Base-by-base conservation (phyloP, 2,888 invertebrate genomes). In the Chironomus tentans region DNA sequence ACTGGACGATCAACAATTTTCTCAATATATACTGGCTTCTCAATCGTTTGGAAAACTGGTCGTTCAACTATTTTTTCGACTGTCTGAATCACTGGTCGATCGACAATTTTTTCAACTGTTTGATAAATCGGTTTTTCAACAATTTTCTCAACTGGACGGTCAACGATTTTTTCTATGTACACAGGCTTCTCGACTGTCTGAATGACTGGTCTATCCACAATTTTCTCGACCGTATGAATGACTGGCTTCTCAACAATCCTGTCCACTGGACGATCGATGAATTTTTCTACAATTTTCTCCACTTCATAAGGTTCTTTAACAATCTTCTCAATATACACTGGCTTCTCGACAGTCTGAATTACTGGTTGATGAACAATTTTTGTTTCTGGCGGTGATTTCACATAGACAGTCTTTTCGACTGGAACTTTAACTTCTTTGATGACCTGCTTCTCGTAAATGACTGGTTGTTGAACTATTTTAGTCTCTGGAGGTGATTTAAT, bases 381-480 rank as follows among this genome's bases (percentile, higher is more conserved):
- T 78, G 77, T 79, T 76, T 76, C 79, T 79, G 15, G 86, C 84
- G 78, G 76, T 6, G 69, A 56, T 28, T 65, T 24, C 4, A 65
- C 47, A 38, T 15, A 65, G 18, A 73, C 62, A 10, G 62, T 73
- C 38, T 73, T 73, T 28, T 73, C 73, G 5, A 46, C 18, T n/a
- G 78, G 78, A 38, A 77, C 79, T 79, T 75, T 80, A 80, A 47
- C 80, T 2, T 74, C 74, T 24, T 68, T 74, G 4, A 74, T 48
- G 13, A 85, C 82, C 18, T 84, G 83, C 28, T 82, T 86, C 71
- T 87, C 88, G 0, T 84, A 79, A 18, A 82, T 79, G 0, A 88
- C 85, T 1, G 87, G 86, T 78, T 88, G 89, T 79, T 90, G 89
- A 0, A 91, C 86, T 47, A 90, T 84, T 76, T 86, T 80, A 68